These are phyloP conservation scores for Nesospiza acunhae DNA, from an alignment of 2,113 vertebrate genomes.

Conservation along the genomic window DNA sequence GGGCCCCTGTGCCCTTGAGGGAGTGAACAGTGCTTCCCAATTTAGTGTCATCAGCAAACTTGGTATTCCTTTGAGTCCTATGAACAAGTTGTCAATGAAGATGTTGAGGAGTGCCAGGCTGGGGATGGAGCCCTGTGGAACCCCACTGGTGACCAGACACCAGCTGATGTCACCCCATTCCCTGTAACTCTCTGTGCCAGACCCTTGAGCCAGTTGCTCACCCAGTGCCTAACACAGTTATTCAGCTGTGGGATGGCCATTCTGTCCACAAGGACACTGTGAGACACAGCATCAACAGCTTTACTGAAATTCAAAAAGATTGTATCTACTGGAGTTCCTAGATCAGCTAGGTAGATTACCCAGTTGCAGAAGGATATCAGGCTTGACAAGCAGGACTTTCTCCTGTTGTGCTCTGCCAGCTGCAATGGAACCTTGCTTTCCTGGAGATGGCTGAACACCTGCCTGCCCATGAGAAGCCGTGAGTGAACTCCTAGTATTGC, in stretches of 20 bases:
- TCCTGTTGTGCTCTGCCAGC: not conserved
- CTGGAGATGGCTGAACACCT: not conserved
- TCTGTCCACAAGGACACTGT: not conserved
- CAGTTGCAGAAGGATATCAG: not conserved
- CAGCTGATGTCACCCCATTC: not conserved
- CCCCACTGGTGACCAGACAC: not conserved
- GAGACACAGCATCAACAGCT: not conserved
- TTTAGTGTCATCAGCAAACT: not conserved
- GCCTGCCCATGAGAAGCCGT: not conserved
- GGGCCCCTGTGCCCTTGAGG: not conserved
- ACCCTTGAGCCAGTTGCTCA: not conserved
- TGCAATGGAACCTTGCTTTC: not conserved
- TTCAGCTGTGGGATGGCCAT: not conserved
- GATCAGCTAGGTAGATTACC: not conserved
- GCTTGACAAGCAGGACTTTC: not conserved
- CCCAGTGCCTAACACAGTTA: accelerated
- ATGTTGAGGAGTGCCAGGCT: not conserved
- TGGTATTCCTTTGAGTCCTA: accelerated
- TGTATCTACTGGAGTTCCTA: not conserved
- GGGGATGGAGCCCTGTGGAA: not conserved
- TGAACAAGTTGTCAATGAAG: not conserved
- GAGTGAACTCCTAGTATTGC: not conserved
- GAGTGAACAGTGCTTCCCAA: not conserved
- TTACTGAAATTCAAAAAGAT: not conserved
- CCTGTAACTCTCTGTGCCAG: not conserved